Conservation (phyloP, 2,888 invertebrate species). For the Cotesia congregata region DNA sequence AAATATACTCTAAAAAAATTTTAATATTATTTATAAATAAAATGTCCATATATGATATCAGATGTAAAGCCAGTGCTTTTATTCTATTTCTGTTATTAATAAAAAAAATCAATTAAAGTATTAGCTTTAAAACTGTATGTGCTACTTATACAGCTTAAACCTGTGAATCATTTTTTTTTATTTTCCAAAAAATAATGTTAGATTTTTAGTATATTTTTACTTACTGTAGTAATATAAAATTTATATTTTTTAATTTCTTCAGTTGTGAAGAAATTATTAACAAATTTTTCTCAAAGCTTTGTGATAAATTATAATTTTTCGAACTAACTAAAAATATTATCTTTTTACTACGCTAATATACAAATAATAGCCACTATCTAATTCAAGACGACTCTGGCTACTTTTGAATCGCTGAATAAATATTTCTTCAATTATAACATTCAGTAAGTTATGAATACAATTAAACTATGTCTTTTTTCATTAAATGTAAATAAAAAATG, state of each 20-base stretch:
- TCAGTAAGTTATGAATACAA: conserved; percentile 15
- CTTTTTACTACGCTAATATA: not conserved
- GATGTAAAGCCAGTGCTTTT: not conserved
- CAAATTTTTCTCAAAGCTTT: not conserved
- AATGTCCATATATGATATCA: no score
- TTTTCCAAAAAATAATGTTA: not conserved
- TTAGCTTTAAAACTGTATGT: not conserved
- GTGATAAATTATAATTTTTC: no score
- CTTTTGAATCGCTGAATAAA: conserved; percentile 44
- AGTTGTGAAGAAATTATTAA: no score
- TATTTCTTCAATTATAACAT: conserved; percentile 46
- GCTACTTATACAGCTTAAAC: not conserved
- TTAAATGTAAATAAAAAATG: conserved; percentile 16
- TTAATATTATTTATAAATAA: no score
- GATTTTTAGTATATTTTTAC: not conserved
- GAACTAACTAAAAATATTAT: not conserved
- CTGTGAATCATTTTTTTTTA: not conserved
- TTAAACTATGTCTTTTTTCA: conserved; percentile 2
- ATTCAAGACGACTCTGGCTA: not conserved
- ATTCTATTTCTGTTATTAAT: not conserved
- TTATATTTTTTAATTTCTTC: no score
- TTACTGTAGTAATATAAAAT: no score
- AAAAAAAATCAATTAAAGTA: not conserved
- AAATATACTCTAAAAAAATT: no score
- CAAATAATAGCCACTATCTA: not conserved